These are phyloP conservation scores for Leptinotarsa lineolata DNA, from an alignment of 1,140 invertebrate species.

Conservation along the genomic window DNA sequence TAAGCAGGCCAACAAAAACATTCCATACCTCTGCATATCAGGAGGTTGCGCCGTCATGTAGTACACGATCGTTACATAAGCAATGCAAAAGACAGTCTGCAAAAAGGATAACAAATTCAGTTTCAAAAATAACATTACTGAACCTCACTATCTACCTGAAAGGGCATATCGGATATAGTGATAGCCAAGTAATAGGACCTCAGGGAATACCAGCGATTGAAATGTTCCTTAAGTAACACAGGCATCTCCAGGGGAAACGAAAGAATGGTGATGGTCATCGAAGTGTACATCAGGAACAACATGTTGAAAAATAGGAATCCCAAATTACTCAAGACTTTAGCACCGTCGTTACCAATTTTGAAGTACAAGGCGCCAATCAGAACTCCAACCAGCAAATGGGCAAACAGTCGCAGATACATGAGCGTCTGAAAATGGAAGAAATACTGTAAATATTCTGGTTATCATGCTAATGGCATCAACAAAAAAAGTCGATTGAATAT, in stretches of 20 bases:
- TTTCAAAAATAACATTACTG: background rate
- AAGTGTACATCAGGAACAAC: conserved; percentile 97
- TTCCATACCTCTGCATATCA: conserved; percentile 79
- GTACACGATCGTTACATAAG: conserved; percentile 94
- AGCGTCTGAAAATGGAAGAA: conserved; percentile 73
- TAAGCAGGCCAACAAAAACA: conserved; percentile 87
- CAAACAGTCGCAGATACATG: conserved; percentile 91
- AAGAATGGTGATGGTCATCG: conserved; percentile 96
- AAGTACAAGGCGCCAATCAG: conserved; percentile 92
- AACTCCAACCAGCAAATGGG: conserved; percentile 88
- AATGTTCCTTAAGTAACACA: conserved; percentile 91
- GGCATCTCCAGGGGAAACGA: conserved; percentile 96
- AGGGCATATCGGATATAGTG: conserved; percentile 93
- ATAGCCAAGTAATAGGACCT: conserved; percentile 95
- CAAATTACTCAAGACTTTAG: conserved; percentile 93
- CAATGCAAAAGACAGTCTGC: conserved; percentile 84
- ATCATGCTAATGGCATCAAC: too few species aligned
- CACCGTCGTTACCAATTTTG: conserved; percentile 90
- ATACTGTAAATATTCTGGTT: background rate
- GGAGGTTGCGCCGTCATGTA: conserved; percentile 92
- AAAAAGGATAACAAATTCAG: conserved; percentile 43
- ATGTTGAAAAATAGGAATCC: conserved; percentile 98
- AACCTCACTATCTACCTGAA: conserved; percentile 66
- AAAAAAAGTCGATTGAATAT: too few species aligned
- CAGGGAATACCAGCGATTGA: conserved; percentile 97